Evolutionary conservation across 2,113 vertebrate genomes (phyloP).

Genomic region (Pseudois nayaur): DNA sequence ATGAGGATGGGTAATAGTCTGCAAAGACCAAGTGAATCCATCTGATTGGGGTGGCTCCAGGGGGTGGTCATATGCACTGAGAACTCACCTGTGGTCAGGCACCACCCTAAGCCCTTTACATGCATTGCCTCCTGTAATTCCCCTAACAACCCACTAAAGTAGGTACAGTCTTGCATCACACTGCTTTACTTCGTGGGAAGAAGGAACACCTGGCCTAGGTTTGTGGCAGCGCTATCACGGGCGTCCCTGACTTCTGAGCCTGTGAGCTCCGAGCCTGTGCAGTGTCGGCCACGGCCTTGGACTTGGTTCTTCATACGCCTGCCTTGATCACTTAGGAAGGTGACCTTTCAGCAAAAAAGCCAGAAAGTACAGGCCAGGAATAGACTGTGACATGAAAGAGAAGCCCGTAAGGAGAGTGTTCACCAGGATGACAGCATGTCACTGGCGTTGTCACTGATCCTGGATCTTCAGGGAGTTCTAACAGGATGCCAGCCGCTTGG

Average conservation of each 20-base stretch:
- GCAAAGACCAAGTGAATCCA: neutral
- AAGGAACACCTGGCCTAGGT: neutral
- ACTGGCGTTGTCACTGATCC: neutral
- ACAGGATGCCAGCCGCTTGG: neutral
- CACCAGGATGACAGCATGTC: neutral
- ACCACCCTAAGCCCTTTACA: neutral
- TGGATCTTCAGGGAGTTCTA: neutral
- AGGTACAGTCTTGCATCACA: neutral
- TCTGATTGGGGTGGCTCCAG: neutral
- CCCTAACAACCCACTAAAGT: neutral
- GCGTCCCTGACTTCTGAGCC: neutral
- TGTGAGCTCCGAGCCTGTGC: neutral
- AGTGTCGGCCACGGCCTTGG: accelerated
- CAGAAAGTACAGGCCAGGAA: neutral
- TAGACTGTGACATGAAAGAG: neutral
- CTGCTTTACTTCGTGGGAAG: accelerated
- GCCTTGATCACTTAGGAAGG: neutral
- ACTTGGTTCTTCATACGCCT: neutral
- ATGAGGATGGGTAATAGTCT: accelerated
- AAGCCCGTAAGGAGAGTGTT: neutral
- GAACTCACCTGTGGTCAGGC: neutral
- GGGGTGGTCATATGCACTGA: neutral
- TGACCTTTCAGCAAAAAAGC: neutral
- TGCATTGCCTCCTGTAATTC: accelerated
- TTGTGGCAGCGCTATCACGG: accelerated